Conservation (phyloP, 2,888 invertebrate genomes). For the Chalcosyrphus nemorum region DNA sequence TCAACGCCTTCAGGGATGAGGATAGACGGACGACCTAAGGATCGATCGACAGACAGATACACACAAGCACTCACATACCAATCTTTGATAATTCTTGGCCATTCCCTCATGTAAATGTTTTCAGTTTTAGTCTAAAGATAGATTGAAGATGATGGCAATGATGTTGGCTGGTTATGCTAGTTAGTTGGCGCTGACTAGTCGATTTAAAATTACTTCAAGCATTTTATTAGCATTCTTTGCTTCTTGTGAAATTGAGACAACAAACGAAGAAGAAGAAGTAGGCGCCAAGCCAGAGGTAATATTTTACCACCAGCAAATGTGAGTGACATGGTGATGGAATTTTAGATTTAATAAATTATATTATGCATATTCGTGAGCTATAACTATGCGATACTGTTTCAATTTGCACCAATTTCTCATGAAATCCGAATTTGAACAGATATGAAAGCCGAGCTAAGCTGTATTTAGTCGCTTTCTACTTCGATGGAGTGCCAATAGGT, state of each 20-base stretch:
- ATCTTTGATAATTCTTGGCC: constrained; percentile 33
- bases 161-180: constrained; percentile 36
- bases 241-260: not conserved
- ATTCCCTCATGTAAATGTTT: constrained; percentile 23
- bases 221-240: constrained; percentile 20
- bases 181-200: constrained; percentile 16
- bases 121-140: constrained; percentile 55
- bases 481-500: too few relatives aligned
- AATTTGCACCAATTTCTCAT: too few relatives aligned
- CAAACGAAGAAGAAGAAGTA: not conserved
- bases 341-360: not conserved
- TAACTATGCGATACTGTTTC: too few relatives aligned
- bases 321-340: not conserved
- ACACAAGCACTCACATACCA: too few relatives aligned
- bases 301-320: not conserved
- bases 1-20: constrained; percentile 25
- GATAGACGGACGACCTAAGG: not conserved
- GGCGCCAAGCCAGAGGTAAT: constrained; percentile 5
- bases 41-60: constrained; percentile 14
- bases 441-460: too few relatives aligned
- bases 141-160: constrained; percentile 31
- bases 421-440: too few relatives aligned
- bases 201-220: constrained; percentile 28
- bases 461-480: too few relatives aligned
- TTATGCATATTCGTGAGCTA: too few relatives aligned